Base-by-base conservation (phyloP, 2,113 vertebrate genomes). In the Ursus arctos region DNA sequence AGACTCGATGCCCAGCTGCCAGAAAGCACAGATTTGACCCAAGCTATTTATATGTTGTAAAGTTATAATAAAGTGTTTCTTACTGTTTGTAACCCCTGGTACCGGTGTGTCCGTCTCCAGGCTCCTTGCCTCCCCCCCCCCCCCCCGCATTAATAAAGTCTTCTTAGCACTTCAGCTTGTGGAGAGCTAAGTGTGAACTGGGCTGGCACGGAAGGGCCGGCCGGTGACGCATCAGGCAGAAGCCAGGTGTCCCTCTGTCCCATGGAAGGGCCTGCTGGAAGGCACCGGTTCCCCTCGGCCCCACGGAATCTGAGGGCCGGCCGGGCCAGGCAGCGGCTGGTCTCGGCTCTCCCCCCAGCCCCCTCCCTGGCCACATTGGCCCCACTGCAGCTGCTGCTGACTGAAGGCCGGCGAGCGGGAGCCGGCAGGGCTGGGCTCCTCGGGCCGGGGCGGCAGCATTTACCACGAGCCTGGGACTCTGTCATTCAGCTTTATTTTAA, bases 61-160 rank as follows among this genome's bases (percentile, higher is more conserved):
- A 99, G 99, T 99, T 99, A 98, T 98, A 99, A 99, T 99, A 99
- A 99, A 99, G 98, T 99, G 99, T 99, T 99, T 99, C 99, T 99
- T 99, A 99, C 99, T 99, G 98, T 99, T 99, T 99, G 98, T 99
- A 99, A 98, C 98, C 98, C 98, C 98, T 98, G n/a, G 99, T 98
- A 97, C 98, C 98, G 9, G 84, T 92, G 94, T 65, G 77, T 63
- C 92, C 97, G 85, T 98, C 95, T 96, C 81, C 90, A 91, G 97
- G 97, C 95, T 98, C 89, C 65, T 69, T 92, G 96, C 95, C 97
- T 76, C 83, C 86, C 55, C 59, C 80, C 40, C 40, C 57, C 47
- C 55, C 43, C 80, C 67, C 90, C 77, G 89, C 51, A 43, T 16
- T 92, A 98, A 97, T 98, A 97, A 98, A 98, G 96, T 95, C 93